These are phyloP conservation scores for Oxycera nigricornis DNA, from an alignment of 2,888 invertebrate species.

Conservation along the genomic window DNA sequence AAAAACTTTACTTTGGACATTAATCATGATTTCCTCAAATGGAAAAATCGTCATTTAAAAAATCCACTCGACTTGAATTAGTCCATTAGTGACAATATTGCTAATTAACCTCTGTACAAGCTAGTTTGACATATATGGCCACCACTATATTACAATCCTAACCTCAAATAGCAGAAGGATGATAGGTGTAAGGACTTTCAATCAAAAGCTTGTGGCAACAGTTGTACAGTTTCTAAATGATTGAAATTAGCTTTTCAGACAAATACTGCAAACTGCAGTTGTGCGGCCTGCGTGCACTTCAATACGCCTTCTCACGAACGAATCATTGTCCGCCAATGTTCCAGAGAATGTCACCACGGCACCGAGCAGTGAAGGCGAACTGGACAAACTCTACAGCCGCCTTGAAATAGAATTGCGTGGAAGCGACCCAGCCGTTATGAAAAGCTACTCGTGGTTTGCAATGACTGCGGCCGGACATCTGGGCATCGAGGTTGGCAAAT, in stretches of 20 bases:
- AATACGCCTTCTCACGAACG: background rate
- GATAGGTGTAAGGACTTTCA: too few relatives aligned
- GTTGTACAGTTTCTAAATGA: too few relatives aligned
- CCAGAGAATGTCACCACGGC: background rate
- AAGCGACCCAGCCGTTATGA: conserved; percentile 85
- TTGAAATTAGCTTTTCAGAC: conserved; percentile 2
- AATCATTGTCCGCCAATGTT: background rate
- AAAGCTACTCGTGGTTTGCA: conserved; percentile 88
- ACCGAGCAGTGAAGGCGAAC: background rate
- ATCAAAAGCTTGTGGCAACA: too few relatives aligned
- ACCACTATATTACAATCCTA: too few relatives aligned
- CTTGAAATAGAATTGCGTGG: conserved; percentile 87
- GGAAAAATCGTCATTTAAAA: too few relatives aligned
- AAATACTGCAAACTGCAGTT: background rate
- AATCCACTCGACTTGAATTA: too few relatives aligned
- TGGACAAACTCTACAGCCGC: conserved; percentile 80
- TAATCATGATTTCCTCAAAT: too few relatives aligned
- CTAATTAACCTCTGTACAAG: too few relatives aligned
- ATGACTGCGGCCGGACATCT: conserved; percentile 81
- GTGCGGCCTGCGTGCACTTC: background rate
- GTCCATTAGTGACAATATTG: too few relatives aligned
- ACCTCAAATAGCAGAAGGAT: too few relatives aligned
- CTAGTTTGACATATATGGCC: too few relatives aligned
- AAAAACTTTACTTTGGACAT: too few relatives aligned
- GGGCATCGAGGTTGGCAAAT: conserved; percentile 76